Evolutionary conservation across 2,113 vertebrate species (phyloP).

Genomic region (Cinclus cinclus): DNA sequence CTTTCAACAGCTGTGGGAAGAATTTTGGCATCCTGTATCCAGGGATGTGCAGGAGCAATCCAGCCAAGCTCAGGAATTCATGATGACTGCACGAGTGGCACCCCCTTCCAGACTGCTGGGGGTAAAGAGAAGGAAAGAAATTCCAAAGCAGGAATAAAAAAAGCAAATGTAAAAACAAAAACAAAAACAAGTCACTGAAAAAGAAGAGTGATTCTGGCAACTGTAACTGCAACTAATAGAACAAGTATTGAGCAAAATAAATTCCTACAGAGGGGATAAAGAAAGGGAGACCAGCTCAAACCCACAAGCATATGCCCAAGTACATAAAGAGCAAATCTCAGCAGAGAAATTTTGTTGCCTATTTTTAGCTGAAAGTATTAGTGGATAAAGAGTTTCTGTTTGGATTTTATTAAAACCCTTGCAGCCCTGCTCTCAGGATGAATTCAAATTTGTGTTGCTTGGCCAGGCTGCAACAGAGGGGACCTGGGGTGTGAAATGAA

Average conservation of each 20-base stretch:
- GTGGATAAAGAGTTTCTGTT: conserved; percentile 35
- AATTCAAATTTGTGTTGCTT: not conserved
- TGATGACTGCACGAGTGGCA: fast-evolving
- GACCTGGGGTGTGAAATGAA: not conserved
- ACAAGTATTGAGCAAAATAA: not conserved
- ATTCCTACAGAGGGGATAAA: not conserved
- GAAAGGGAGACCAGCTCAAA: not conserved
- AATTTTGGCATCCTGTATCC: fast-evolving
- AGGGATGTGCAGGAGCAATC: not conserved
- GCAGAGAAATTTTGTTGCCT: conserved; percentile 31
- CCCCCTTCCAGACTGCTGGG: not conserved
- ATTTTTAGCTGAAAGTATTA: conserved; percentile 49
- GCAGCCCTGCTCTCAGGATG: not conserved
- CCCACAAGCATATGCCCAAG: not conserved
- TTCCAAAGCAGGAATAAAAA: not conserved
- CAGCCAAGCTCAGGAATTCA: not conserved
- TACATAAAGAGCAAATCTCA: conserved; percentile 1
- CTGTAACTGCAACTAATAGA: not conserved
- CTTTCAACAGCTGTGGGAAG: not conserved
- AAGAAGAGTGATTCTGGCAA: not conserved
- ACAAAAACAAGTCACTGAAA: not conserved
- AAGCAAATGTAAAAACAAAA: not conserved
- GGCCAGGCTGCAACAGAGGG: not conserved
- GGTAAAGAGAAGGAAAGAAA: not conserved
- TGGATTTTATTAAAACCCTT: conserved; percentile 14